Evolutionary conservation across 1,140 invertebrate species (phyloP), one percentile per base, ranked within the genome.

Genomic region (Trichoplusia ni): DNA sequence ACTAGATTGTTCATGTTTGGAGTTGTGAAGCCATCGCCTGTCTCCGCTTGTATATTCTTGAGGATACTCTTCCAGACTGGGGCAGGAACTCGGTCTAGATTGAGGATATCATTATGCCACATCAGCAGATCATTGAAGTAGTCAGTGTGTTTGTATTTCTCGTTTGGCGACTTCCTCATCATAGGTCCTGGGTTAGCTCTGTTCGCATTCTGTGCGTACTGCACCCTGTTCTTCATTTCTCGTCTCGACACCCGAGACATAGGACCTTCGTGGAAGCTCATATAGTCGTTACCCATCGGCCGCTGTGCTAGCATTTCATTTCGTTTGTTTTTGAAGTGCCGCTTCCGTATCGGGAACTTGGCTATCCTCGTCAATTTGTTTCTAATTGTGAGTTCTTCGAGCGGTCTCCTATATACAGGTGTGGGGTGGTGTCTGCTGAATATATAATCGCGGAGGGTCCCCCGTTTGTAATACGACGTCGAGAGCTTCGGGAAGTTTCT

Each of bases 41-140:
- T 1, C n/a, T 51, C 40, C 7, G 42, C 7, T 25, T 69, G 27
- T 7, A 69, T 23, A 11, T 16, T 44, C 0, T 59, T 54, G 11
- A 69, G 23, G 14, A 66, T 54, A 14, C 66, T 49, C n/a, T 53
- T 19, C 60, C 60, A 68, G 7, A 29, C n/a, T 19, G 59, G 27
- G 21, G 4, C 47, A 0, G 69, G 54, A 3, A 71, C 49, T 27
- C 33, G 54, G 13, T 78, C 73, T 4, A 64, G 33, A 14, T 73
- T 59, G 11, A 81, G 37, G 19, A 78, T 71, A 47, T 81, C 78
- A 14, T 70, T 66, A 46, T 81, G 66, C 75, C 73, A 81, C 56
- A 76, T 66, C 33, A 78, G 23, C 5, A 81, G 44, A 29, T 81
- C 78, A 21, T 56, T 67, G 31, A 77, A 75, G 33, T 73, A 73